phyloP scores from a whole-genome alignment of 2,113 vertebrate species.

The Nansenia antarctica region DNA sequence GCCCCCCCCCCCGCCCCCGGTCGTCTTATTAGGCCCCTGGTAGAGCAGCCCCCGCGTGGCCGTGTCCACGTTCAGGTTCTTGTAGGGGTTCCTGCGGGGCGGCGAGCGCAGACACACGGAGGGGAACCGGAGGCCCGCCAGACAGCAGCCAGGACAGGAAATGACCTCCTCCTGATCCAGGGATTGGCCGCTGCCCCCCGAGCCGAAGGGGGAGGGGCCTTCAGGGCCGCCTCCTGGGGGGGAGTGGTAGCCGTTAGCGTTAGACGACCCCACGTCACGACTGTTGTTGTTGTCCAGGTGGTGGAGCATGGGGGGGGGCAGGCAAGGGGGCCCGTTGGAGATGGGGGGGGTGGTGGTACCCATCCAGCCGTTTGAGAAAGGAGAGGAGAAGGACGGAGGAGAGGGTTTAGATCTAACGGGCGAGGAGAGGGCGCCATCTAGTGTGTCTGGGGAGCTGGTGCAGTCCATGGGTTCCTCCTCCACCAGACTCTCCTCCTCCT shows the following conservation, averaged over 20 bases:
- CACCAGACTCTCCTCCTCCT: conserved; percentile 18
- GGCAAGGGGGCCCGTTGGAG: conserved; percentile 71
- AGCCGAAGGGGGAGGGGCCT: conserved; percentile 52
- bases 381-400: conserved; percentile 60
- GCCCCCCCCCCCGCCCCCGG: conserved; percentile 60
- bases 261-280: conserved; percentile 73
- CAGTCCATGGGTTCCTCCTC: conserved; percentile 81
- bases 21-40: conserved; percentile 68
- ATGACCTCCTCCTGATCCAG: conserved; percentile 87
- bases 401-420: conserved; percentile 40
- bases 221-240: conserved; percentile 42
- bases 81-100: conserved; percentile 78
- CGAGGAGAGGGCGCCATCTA: conserved; percentile 47
- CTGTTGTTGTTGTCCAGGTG: conserved; percentile 82
- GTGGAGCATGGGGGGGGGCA: conserved; percentile 53
- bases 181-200: conserved; percentile 56
- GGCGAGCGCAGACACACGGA: conserved; percentile 82
- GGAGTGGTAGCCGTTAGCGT: conserved; percentile 61
- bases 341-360: conserved; percentile 34
- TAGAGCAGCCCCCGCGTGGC: conserved; percentile 65
- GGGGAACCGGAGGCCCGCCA: conserved; percentile 83
- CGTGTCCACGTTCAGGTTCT: conserved; percentile 84
- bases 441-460: conserved; percentile 72
- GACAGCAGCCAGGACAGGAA: conserved; percentile 89
- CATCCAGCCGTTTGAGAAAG: conserved; percentile 74